These are phyloP conservation scores for Platygyra sinensis DNA, from an alignment of 64 coral and sea anemone species.

Conservation along the genomic window DNA sequence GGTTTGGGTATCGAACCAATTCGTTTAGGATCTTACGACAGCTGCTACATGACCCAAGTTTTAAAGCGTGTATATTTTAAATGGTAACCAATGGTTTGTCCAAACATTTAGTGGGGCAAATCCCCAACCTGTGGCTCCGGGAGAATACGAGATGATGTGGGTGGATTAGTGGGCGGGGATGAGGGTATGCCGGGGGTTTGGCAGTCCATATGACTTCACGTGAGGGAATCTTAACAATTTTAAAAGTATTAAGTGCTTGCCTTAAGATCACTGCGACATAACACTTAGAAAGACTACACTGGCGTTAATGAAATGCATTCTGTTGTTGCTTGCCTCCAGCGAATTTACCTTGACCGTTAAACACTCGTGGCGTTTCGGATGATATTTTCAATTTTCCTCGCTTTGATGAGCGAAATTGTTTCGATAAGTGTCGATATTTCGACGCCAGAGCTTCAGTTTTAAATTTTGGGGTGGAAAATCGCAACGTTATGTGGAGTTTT, in stretches of 20 bases:
- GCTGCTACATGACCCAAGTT: no score
- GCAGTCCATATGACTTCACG: neutral
- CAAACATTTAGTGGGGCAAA: no score
- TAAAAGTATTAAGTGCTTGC: neutral
- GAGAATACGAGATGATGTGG: neutral
- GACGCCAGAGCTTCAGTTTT: neutral
- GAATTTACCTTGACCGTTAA: neutral
- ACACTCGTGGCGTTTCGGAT: neutral
- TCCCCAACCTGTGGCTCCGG: no score
- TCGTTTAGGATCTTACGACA: no score
- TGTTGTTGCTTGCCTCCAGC: neutral
- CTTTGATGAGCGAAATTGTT: neutral
- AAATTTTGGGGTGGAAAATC: neutral
- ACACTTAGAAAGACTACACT: neutral
- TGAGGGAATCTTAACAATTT: conserved; percentile 14
- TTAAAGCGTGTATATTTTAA: no score
- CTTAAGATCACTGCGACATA: neutral
- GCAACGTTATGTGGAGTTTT: neutral
- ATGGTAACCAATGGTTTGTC: no score
- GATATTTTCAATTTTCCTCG: neutral
- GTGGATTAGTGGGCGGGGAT: neutral
- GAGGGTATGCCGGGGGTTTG: neutral
- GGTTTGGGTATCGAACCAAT: no score
- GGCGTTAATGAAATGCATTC: conserved; percentile 1
- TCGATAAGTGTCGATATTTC: neutral